Base-by-base conservation (phyloP, 2,888 invertebrate genomes). In the Rapana venosa region DNA sequence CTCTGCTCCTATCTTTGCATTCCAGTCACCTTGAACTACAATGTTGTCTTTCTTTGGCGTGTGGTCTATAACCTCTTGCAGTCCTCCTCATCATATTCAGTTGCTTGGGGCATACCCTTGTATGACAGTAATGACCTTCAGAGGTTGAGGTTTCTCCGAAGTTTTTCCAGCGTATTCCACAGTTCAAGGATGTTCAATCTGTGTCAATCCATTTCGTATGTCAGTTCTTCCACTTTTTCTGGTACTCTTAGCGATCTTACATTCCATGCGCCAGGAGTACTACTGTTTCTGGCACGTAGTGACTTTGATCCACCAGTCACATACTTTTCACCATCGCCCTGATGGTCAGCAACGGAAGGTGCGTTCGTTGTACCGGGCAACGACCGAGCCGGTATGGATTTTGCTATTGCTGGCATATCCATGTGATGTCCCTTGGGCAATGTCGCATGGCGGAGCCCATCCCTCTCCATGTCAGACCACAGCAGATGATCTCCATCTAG, bases 1-100 rank as follows among this genome's bases (percentile, higher is more conserved):
- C 13, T 85, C 85, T 32, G 36, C n/a, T 56, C 58, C 85, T 26
- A 47, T 11, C 47, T 85, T 66, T 15, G 77, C 79, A 79, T 74
- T 88, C 79, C 77, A 47, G 58, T 88, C 88, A 5, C 88, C 88
- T 47, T 88, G 88, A 8, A 88, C 88, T 15, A 88, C n/a, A 6
- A 88, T 32, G n/a, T 47, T 88, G 79, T 88, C 56, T 88, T 88
- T 88, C 35, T 77, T 79, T 2, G 77, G 58, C 5, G 56, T 77
- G 2, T 88, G 30, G 13, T 88, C 74, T 4, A 77, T 1, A 1
- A 47, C 56, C 58, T 77, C 79, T 26, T 88, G 88, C n/a, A 77
- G 20, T 81, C 79, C 20, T 81, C 79, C 1, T 36, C 77, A 5
- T 77, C 77, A 32, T 77, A 8, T 4, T 77, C 30, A 30, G 77